Conservation (phyloP, 2,113 vertebrate genomes). For the Pterocles burchelli region DNA sequence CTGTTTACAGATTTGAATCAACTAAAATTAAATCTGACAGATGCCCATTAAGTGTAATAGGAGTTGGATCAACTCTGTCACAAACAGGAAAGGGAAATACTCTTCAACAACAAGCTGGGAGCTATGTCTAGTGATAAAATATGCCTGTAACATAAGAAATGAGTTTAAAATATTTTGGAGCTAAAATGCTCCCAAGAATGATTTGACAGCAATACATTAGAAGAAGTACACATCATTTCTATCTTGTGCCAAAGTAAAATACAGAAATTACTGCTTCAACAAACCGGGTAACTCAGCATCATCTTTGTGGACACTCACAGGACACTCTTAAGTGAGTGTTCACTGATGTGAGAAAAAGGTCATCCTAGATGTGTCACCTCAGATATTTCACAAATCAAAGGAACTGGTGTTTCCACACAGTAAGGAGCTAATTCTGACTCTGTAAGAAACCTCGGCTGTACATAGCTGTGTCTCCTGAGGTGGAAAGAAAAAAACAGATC, state of each 20-base stretch:
- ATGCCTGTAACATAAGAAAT: neutral
- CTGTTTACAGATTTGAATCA: neutral
- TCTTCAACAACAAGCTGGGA: neutral
- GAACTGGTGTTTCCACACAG: neutral
- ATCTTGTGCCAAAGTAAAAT: neutral
- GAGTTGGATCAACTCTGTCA: neutral
- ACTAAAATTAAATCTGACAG: constrained; percentile 10
- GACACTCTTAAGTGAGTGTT: neutral
- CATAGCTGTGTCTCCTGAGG: neutral
- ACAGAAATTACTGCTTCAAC: neutral
- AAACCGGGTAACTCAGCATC: neutral
- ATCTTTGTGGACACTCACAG: neutral
- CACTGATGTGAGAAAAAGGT: neutral
- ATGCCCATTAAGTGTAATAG: neutral
- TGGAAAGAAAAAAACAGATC: neutral
- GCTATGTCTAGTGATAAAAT: neutral
- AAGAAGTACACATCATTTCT: neutral
- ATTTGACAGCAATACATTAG: neutral
- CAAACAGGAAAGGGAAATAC: neutral
- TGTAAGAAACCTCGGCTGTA: neutral
- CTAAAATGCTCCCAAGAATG: neutral
- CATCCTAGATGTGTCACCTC: neutral
- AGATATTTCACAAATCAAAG: constrained; percentile 1
- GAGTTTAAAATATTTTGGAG: neutral
- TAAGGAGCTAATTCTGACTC: neutral